These are phyloP conservation scores for Nebria salina DNA, from an alignment of 2,888 invertebrate genomes.

Conservation along the genomic window DNA sequence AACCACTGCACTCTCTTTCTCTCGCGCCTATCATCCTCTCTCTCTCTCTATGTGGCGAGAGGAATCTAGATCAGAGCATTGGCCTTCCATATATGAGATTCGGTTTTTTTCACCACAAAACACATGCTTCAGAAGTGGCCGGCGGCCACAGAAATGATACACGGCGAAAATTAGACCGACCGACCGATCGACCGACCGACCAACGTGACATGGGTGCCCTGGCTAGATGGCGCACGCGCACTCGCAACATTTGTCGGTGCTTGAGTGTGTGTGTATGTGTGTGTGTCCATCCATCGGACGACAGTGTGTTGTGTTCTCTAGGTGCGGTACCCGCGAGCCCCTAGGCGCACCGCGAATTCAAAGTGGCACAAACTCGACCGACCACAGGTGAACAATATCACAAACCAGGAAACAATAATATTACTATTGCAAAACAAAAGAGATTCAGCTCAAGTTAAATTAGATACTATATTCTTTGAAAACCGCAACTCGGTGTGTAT, in stretches of 20 bases:
- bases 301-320: conserved; percentile 16
- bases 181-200: conserved; percentile 12
- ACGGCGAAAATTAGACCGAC: conserved; percentile 47
- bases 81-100: conserved; percentile 47
- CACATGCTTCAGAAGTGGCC: conserved; percentile 44
- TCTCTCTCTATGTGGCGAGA: conserved; percentile 24
- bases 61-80: conserved; percentile 47
- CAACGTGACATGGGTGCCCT: conserved; percentile 29
- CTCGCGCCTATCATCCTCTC: not conserved
- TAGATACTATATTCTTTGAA: not conserved
- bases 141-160: conserved; percentile 42
- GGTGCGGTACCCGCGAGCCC: conserved; percentile 35
- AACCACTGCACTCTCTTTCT: conserved; percentile 9
- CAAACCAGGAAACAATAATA: conserved; percentile 1
- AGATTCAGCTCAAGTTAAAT: not conserved
- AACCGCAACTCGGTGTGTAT: not conserved
- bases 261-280: not conserved
- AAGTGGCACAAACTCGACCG: not conserved
- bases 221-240: conserved; percentile 13
- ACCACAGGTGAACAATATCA: not conserved
- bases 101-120: conserved; percentile 46
- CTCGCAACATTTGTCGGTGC: not conserved
- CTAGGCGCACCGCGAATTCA: conserved; percentile 10
- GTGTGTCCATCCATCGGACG: conserved; percentile 13
- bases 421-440: not conserved